Evolutionary conservation across 1,140 invertebrate species (phyloP).

Genomic region (Babylonia areolata): DNA sequence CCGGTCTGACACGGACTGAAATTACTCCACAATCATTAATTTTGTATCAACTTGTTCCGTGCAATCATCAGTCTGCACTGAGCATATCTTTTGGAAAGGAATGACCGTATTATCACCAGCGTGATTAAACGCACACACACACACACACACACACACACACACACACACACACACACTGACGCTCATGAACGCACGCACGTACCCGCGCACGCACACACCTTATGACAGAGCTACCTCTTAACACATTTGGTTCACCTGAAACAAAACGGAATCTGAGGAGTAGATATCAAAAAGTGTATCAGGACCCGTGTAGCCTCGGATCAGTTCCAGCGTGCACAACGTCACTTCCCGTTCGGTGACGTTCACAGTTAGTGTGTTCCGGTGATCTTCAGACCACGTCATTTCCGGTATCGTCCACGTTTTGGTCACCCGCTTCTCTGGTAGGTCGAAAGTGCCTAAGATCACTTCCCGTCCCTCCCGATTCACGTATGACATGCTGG

Average conservation of each 20-base stretch:
- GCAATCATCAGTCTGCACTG: too few relatives aligned
- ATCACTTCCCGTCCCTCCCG: not conserved
- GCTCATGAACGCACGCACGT: not conserved
- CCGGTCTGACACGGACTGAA: too few relatives aligned
- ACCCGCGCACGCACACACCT: not conserved
- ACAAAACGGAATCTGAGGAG: not conserved
- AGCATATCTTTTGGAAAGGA: too few relatives aligned
- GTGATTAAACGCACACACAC: not conserved
- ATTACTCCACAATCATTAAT: too few relatives aligned
- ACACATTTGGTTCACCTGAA: conserved; percentile 5
- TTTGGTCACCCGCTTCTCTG: not conserved
- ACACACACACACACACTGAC: not conserved
- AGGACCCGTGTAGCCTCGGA: not conserved
- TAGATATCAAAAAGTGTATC: not conserved
- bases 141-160: not conserved
- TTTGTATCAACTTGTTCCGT: too few relatives aligned
- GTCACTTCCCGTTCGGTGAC: not conserved
- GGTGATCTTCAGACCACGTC: conserved; percentile 23
- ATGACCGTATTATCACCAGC: not conserved
- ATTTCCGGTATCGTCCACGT: conserved; percentile 7
- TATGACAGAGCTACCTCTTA: too few relatives aligned
- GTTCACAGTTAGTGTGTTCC: conserved; percentile 9
- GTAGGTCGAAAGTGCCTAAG: not conserved
- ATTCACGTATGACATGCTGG: not conserved
- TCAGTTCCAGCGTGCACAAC: not conserved